phyloP scores from a whole-genome alignment of 2,113 vertebrate genomes.

The Noturus placidus region DNA sequence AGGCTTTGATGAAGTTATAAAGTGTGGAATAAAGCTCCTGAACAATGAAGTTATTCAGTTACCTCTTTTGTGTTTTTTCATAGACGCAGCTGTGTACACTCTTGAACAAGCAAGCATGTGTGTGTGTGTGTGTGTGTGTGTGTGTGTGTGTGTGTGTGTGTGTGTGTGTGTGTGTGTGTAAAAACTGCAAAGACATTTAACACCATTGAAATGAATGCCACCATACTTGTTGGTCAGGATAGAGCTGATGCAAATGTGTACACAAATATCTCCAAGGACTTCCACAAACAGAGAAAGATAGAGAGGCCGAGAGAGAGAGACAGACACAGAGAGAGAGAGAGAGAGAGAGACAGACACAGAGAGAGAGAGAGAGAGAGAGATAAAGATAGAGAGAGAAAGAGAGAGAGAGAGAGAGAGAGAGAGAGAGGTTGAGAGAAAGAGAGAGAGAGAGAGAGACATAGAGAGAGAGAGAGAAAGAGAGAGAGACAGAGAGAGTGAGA shows the following conservation, averaged over 20 bases:
- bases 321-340: too few relatives aligned
- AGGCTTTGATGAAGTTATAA: not conserved
- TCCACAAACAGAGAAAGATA: not conserved
- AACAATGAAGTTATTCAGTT: too few relatives aligned
- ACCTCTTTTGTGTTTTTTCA: too few relatives aligned
- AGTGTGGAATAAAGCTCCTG: not conserved
- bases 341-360: too few relatives aligned
- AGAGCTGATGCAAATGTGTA: not conserved
- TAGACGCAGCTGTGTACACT: not conserved
- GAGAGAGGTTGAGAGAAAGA: too few relatives aligned
- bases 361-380: too few relatives aligned
- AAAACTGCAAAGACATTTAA: not conserved
- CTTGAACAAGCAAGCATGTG: not conserved
- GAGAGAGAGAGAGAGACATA: not conserved
- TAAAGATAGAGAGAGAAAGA: too few relatives aligned
- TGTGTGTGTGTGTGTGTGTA: not conserved
- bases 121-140: slow-evolving; percentile 13
- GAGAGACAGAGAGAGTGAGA: not conserved
- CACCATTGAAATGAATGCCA: not conserved
- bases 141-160: slow-evolving; percentile 24
- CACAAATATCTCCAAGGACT: not conserved
- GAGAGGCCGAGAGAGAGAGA: too few relatives aligned
- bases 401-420: too few relatives aligned
- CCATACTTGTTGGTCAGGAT: slow-evolving; percentile 13
- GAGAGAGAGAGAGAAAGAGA: not conserved